Percentiles rank a stretch among this genome's conserved stretches.
These are phyloP conservation scores for Bolborhynchus lineola DNA, from an alignment of 2,113 vertebrate genomes.

Conservation along the genomic window DNA sequence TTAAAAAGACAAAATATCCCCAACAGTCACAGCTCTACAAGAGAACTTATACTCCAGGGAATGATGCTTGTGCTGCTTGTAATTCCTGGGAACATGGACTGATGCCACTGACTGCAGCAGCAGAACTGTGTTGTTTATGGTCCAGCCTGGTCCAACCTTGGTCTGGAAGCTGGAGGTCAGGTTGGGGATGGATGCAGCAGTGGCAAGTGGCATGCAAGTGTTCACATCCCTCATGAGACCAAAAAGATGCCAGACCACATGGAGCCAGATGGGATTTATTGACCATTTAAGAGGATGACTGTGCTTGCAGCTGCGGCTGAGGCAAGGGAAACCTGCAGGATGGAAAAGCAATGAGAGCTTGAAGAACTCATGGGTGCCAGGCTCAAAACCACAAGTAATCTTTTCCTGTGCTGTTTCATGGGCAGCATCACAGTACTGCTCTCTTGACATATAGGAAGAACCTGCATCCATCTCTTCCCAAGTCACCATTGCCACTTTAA, in stretches of 20 bases:
- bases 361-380: neutral
- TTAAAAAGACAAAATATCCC: neutral
- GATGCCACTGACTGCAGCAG: neutral
- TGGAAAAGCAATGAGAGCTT: neutral
- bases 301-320: neutral
- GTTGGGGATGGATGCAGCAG: neutral
- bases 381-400: neutral
- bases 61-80: neutral
- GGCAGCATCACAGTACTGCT: too few species aligned
- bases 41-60: neutral
- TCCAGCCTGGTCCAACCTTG: neutral
- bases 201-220: neutral
- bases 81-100: neutral
- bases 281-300: fast-evolving
- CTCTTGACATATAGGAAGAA: neutral
- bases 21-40: neutral
- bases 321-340: neutral
- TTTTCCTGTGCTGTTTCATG: neutral
- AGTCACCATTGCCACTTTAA: neutral
- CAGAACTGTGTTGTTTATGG: neutral
- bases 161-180: neutral
- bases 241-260: neutral
- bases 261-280: neutral
- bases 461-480: neutral
- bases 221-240: neutral